Conservation (phyloP, 1,140 invertebrate genomes). For the Bactericera cockerelli region DNA sequence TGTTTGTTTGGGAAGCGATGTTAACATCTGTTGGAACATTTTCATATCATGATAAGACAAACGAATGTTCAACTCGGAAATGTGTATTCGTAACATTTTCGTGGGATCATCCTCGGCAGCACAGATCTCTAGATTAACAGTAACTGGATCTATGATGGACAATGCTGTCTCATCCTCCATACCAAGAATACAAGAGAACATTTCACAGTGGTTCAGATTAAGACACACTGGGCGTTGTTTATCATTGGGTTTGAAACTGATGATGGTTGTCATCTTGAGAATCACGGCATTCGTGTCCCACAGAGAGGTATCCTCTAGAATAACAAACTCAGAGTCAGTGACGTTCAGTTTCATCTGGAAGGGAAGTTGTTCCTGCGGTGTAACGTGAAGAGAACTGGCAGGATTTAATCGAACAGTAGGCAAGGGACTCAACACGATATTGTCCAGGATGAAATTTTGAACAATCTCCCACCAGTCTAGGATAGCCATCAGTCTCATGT, state of each 20-base stretch:
- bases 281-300: slow-evolving; percentile 89
- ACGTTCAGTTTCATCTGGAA: slow-evolving; percentile 87
- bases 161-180: slow-evolving; percentile 85
- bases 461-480: slow-evolving; percentile 85
- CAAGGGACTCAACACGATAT: slow-evolving; percentile 8
- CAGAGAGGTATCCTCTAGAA: slow-evolving; percentile 77
- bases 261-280: slow-evolving; percentile 73
- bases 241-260: slow-evolving; percentile 59
- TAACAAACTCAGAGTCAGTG: slow-evolving; percentile 84
- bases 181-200: slow-evolving; percentile 85
- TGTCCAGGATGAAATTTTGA: slow-evolving; percentile 55
- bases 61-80: slow-evolving; percentile 60
- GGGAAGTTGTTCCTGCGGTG: slow-evolving; percentile 28
- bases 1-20: slow-evolving; percentile 68
- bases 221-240: slow-evolving; percentile 63
- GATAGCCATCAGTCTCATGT: slow-evolving; percentile 86
- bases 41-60: slow-evolving; percentile 88
- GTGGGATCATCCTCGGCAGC: slow-evolving; percentile 22
- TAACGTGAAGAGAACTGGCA: not conserved
- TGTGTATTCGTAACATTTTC: slow-evolving; percentile 20
- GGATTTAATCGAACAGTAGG: not conserved
- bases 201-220: slow-evolving; percentile 75
- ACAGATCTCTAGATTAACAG: slow-evolving; percentile 53
- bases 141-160: slow-evolving; percentile 90
- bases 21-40: slow-evolving; percentile 77